Conservation (phyloP, 2,113 vertebrate genomes). For the Dendrocopos noguchii region DNA sequence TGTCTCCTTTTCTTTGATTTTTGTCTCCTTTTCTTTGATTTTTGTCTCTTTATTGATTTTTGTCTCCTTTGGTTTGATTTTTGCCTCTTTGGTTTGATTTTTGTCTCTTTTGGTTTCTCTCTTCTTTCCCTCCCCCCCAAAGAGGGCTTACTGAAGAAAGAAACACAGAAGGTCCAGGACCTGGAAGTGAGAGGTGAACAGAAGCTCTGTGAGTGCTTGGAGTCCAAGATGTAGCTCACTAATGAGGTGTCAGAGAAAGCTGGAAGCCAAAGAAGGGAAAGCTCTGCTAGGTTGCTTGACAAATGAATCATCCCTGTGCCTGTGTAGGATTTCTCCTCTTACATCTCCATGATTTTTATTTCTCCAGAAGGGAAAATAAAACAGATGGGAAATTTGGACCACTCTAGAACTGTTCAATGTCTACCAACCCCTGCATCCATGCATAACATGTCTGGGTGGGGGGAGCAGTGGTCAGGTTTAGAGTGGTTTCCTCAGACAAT, state of each 20-base stretch:
- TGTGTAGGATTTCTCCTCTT: not conserved
- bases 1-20: too few relatives aligned
- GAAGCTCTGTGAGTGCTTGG: not conserved
- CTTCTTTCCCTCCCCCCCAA: too few relatives aligned
- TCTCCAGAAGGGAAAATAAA: not conserved
- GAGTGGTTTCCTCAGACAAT: too few relatives aligned
- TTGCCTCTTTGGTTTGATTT: too few relatives aligned
- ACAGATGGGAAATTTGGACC: not conserved
- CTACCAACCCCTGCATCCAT: not conserved
- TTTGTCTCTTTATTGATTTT: too few relatives aligned
- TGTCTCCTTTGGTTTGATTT: too few relatives aligned
- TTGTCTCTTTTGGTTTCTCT: too few relatives aligned
- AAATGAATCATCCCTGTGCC: not conserved
- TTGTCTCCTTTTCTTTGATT: too few relatives aligned
- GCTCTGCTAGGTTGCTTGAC: rapidly evolving
- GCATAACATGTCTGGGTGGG: too few relatives aligned
- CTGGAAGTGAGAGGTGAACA: not conserved
- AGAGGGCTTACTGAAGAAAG: not conserved
- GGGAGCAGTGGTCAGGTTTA: too few relatives aligned
- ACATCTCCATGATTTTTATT: not conserved
- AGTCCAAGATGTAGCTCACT: not conserved
- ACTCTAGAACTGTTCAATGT: not conserved
- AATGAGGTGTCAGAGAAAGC: not conserved
- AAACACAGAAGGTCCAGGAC: not conserved
- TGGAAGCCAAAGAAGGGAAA: not conserved